Evolutionary conservation across 2,888 invertebrate genomes (phyloP).

Genomic region (Dinocampus coccinellae): DNA sequence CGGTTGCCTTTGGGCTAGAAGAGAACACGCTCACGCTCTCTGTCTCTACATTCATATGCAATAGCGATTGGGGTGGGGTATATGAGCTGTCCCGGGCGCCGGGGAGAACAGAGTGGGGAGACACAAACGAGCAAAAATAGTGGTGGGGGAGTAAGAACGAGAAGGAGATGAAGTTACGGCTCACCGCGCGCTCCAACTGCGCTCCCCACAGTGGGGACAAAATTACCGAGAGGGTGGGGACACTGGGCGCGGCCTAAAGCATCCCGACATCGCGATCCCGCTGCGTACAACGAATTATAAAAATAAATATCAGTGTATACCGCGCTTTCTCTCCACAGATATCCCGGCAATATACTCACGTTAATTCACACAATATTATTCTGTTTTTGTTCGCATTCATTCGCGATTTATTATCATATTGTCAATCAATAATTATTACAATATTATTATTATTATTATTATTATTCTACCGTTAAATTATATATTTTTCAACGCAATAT

Average conservation of each 20-base stretch:
- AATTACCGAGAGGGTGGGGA: slow-evolving; percentile 55
- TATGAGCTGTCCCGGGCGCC: slow-evolving; percentile 42
- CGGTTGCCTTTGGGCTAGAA: slow-evolving; percentile 23
- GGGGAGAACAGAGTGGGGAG: slow-evolving; percentile 33
- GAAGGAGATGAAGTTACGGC: slow-evolving; percentile 11
- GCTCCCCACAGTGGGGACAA: slow-evolving; percentile 41
- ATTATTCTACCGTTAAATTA: neutral
- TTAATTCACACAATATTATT: too few relatives aligned
- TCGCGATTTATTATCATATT: neutral
- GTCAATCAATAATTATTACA: neutral
- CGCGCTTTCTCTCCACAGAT: slow-evolving; percentile 61
- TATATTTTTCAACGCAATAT: too few relatives aligned
- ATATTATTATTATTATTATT: too few relatives aligned
- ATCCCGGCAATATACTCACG: slow-evolving; percentile 50
- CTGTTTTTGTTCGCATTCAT: too few relatives aligned
- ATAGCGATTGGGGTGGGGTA: neutral
- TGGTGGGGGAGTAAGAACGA: slow-evolving; percentile 25
- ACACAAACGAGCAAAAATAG: neutral
- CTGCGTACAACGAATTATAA: slow-evolving; percentile 66
- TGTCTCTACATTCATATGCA: slow-evolving; percentile 9
- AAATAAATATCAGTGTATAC: slow-evolving; percentile 60
- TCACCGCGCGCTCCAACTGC: slow-evolving; percentile 11
- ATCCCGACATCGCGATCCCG: slow-evolving; percentile 62
- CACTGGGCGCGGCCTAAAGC: slow-evolving; percentile 69
- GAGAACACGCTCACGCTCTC: slow-evolving; percentile 30